Base-by-base conservation (phyloP, 1,140 invertebrate species). In the Pissodes strobi region DNA sequence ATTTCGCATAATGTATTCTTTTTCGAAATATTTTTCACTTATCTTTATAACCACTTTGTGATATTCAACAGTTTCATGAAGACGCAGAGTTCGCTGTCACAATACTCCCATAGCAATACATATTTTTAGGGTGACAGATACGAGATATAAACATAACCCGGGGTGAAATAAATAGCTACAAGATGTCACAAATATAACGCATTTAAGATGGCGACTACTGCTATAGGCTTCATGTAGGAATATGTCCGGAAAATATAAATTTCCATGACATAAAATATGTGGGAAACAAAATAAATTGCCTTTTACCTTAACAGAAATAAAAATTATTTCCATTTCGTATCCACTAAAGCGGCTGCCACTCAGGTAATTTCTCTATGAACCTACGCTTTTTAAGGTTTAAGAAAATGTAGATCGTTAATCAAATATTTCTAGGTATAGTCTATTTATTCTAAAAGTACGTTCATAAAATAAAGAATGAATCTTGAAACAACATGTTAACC, bases 101-200 rank as follows among this genome's bases (percentile, higher is more conserved):
- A 15, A 37, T 18, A 39, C 25, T 51, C 48, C 49, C 21, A 34
- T 23, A 56, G 49, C 30, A 64, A 23, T 56, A 64, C 51, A 56
- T 64, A 43, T 64, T 56, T 51, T 56, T 39, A 27, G 30, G 51
- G 25, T 56, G 61, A 64, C 61, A 64, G 61, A 61, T 55, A 66
- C 61, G 43, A 66, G 61, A 61, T 64, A 64, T 64, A 68, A 68
- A 68, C 51, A 65, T 65, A 58, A 63, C 64, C 63, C 63, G 62
- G 55, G 65, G 67, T 66, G 63, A 69, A 69, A 69, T 63, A 51
- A 63, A 53, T 69, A 58, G 67, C 67, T 58, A 69, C 63, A 69
- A 64, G 67, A 69, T 66, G 63, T 69, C 67, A 69, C 67, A 69
- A 69, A 69, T 66, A 66, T 66, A 66, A 69, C 67, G 57, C 57